A percentile compares a stretch with the other conserved stretches of the same genome.
Evolutionary conservation across 2,113 vertebrate species (phyloP).

Genomic region (Ascaphus truei): DNA sequence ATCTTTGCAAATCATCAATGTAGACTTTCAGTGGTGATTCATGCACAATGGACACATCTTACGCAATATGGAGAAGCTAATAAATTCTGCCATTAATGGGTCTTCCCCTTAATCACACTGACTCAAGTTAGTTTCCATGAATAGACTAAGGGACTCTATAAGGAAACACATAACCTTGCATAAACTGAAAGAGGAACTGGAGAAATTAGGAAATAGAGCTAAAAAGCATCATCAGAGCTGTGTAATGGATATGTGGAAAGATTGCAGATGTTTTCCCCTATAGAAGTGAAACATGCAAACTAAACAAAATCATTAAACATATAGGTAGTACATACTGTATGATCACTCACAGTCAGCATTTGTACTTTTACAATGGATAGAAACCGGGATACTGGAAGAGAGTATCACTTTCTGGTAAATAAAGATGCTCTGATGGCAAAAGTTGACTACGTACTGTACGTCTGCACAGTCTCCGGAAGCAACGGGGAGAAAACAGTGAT

Average conservation of each 20-base stretch:
- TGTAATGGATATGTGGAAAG: background rate
- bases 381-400: too few species aligned
- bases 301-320: too few species aligned
- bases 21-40: background rate
- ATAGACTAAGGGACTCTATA: background rate
- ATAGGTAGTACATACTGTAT: too few species aligned
- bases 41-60: background rate
- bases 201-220: background rate
- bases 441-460: background rate
- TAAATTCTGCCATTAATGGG: background rate
- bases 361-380: background rate
- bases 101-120: constrained; percentile 13
- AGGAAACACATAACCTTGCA: background rate
- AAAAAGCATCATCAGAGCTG: background rate
- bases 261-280: background rate
- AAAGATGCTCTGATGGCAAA: background rate
- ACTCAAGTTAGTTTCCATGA: background rate
- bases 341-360: too few species aligned
- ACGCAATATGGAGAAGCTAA: background rate
- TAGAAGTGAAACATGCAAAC: constrained; percentile 28
- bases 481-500: background rate
- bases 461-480: background rate
- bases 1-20: background rate
- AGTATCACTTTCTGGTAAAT: background rate
- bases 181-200: constrained; percentile 19